phyloP scores from a whole-genome alignment of 2,797 vertebrate species.

The Xyrichtys novacula region DNA sequence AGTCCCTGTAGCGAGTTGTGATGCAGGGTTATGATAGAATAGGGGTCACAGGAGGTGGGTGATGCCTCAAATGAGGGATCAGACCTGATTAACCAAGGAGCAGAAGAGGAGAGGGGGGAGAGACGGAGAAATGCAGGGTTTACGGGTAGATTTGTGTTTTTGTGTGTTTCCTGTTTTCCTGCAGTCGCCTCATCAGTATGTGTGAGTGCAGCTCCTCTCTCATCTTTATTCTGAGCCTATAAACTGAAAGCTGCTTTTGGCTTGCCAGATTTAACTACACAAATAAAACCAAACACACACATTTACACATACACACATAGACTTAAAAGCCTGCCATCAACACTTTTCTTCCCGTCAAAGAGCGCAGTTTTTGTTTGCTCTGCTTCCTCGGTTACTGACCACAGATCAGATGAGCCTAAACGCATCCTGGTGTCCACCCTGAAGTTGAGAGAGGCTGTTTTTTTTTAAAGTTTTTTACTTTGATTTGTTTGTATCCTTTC shows the following conservation, averaged over 20 bases:
- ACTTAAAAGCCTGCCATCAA: slow-evolving; percentile 13
- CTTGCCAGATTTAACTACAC: slow-evolving; percentile 42
- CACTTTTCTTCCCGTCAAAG: slow-evolving; percentile 25
- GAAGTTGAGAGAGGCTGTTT: neutral
- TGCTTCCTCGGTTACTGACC: slow-evolving; percentile 1
- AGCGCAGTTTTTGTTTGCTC: slow-evolving; percentile 17
- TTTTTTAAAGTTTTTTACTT: neutral
- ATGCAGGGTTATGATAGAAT: slow-evolving; percentile 11
- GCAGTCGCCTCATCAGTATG: slow-evolving; percentile 73
- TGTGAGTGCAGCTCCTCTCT: slow-evolving; percentile 51
- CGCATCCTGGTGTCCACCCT: neutral
- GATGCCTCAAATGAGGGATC: slow-evolving; percentile 28
- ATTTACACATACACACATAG: slow-evolving; percentile 17
- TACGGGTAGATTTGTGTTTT: slow-evolving; percentile 23
- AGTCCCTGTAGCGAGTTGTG: neutral
- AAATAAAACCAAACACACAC: slow-evolving; percentile 30
- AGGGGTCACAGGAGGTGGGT: slow-evolving; percentile 2
- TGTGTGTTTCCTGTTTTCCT: slow-evolving; percentile 28
- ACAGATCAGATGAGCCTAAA: neutral
- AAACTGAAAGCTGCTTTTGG: slow-evolving; percentile 52
- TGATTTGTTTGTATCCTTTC: slow-evolving; percentile 3
- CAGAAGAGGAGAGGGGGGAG: neutral
- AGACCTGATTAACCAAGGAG: slow-evolving; percentile 42
- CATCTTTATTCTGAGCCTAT: slow-evolving; percentile 58
- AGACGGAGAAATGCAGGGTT: neutral